phyloP scores from a whole-genome alignment of 2,797 vertebrate genomes.

The Lindbergichthys nudifrons region DNA sequence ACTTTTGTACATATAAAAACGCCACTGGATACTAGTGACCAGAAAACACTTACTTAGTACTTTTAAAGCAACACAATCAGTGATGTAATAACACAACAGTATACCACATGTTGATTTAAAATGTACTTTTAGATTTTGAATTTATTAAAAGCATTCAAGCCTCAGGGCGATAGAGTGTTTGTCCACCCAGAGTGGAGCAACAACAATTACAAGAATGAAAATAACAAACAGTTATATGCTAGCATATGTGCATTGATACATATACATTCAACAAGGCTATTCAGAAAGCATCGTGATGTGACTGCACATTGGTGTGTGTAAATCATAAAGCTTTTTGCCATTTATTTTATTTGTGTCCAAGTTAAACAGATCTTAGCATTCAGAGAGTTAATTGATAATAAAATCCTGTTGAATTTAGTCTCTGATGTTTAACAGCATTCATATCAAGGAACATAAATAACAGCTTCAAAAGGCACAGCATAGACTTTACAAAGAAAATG shows the following conservation, averaged over 20 bases:
- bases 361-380: slow-evolving; percentile 6
- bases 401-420: slow-evolving; percentile 33
- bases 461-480: slow-evolving; percentile 40
- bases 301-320: rapidly evolving
- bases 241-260: neutral
- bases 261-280: neutral
- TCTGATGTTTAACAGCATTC: slow-evolving; percentile 23
- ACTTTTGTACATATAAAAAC: too few species aligned
- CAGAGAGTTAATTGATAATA: slow-evolving; percentile 11
- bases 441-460: slow-evolving; percentile 45
- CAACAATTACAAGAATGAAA: too few species aligned
- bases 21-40: neutral
- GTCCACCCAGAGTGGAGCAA: neutral
- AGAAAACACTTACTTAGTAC: neutral
- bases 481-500: slow-evolving; percentile 36
- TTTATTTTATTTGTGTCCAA: slow-evolving; percentile 21
- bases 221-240: too few species aligned
- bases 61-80: neutral
- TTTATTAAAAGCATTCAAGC: neutral
- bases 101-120: neutral
- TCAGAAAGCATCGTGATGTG: neutral
- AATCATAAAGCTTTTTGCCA: neutral
- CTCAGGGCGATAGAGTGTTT: neutral
- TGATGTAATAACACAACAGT: neutral
- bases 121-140: too few species aligned